A percentile compares a stretch with the other conserved stretches of the same genome.
phyloP scores from a whole-genome alignment of 1,140 invertebrate species.

The Listronotus bonariensis region DNA sequence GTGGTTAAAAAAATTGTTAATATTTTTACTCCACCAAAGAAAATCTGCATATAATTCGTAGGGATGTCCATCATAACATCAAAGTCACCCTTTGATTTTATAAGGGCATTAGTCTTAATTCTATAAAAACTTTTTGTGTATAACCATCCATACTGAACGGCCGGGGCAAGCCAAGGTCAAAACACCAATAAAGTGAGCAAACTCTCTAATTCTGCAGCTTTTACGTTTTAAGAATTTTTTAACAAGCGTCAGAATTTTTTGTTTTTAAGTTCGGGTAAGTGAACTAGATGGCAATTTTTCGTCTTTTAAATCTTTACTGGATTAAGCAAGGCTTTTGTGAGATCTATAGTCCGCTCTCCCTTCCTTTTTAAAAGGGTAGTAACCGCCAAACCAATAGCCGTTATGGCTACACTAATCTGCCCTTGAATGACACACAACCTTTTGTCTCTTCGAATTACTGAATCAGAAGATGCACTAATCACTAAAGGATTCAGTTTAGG shows the following conservation, averaged over 20 bases:
- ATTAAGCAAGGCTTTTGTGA: no score
- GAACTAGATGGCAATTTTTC: no score
- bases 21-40: conserved; percentile 43
- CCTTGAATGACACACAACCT: not conserved
- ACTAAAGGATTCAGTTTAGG: conserved; percentile 6
- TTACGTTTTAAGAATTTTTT: no score
- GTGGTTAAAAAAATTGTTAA: conserved; percentile 31
- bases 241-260: no score
- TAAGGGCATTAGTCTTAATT: not conserved
- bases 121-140: conserved; percentile 5
- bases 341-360: no score
- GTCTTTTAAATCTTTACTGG: no score
- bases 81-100: conserved; percentile 9
- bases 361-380: not conserved
- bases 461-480: not conserved
- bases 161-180: conserved; percentile 3
- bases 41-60: conserved; percentile 37
- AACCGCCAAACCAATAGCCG: conserved; percentile 2
- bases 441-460: not conserved
- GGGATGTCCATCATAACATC: conserved; percentile 6
- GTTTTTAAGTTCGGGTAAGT: no score
- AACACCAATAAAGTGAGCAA: not conserved
- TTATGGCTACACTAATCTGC: conserved; percentile 1
- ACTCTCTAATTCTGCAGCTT: not conserved
- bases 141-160: conserved; percentile 17